Conservation (phyloP, 2,888 invertebrate species). For the Andrena bucephala region DNA sequence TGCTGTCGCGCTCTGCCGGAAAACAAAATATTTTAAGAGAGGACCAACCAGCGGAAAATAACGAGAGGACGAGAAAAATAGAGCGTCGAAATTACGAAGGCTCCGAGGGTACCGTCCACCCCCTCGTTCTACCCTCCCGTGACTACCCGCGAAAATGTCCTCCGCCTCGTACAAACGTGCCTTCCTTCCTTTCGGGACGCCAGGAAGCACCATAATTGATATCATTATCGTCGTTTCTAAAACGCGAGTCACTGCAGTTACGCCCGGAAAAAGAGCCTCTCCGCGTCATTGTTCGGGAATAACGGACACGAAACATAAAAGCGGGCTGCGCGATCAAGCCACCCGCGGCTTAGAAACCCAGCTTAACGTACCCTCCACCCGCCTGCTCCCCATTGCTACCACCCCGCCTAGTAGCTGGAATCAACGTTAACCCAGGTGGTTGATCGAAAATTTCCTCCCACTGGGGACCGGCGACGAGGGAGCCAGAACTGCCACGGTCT, state of each 20-base stretch:
- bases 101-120: neutral
- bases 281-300: slow-evolving; percentile 49
- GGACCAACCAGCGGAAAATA: slow-evolving; percentile 22
- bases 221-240: slow-evolving; percentile 50
- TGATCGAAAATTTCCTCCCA: slow-evolving; percentile 43
- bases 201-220: slow-evolving; percentile 42
- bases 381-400: slow-evolving; percentile 29
- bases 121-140: neutral
- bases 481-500: neutral
- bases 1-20: slow-evolving; percentile 16
- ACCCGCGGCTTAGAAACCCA: slow-evolving; percentile 73
- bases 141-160: slow-evolving; percentile 4
- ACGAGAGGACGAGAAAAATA: slow-evolving; percentile 31
- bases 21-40: slow-evolving; percentile 58
- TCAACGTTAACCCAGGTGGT: slow-evolving; percentile 50
- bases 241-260: slow-evolving; percentile 39
- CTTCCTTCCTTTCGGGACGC: slow-evolving; percentile 12
- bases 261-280: slow-evolving; percentile 20
- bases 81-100: slow-evolving; percentile 36
- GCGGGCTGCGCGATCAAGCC: slow-evolving; percentile 68
- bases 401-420: slow-evolving; percentile 6
- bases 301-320: slow-evolving; percentile 73
- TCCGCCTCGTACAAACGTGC: slow-evolving; percentile 18
- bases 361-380: slow-evolving; percentile 66
- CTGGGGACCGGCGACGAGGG: neutral